Evolutionary conservation across 2,888 invertebrate species (phyloP).

Genomic region (Lasioglossum malachurum): DNA sequence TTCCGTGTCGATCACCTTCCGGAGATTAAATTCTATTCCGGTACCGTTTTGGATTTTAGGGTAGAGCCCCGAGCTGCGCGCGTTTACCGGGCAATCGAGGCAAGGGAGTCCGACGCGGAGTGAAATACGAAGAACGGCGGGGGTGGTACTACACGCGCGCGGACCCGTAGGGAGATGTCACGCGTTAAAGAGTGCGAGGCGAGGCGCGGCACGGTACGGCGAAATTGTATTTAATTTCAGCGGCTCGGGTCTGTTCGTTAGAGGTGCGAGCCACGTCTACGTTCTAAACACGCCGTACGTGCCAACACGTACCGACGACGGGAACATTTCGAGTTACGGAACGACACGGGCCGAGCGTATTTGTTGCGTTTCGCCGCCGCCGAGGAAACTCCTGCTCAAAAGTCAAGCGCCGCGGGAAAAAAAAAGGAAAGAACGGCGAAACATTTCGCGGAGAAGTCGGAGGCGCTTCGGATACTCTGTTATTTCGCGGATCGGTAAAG

Average conservation of each 20-base stretch:
- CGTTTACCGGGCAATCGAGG: background rate
- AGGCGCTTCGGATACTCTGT: background rate
- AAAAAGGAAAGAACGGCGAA: background rate
- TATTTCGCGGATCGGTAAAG: background rate
- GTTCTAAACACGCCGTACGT: conserved; percentile 76
- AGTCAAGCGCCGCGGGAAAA: background rate
- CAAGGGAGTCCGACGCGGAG: background rate
- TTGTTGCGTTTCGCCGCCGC: conserved; percentile 53
- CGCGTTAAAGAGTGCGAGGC: conserved; percentile 49
- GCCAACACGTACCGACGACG: conserved; percentile 68
- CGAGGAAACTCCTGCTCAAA: conserved; percentile 22
- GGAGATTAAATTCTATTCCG: conserved; percentile 46
- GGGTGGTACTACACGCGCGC: background rate
- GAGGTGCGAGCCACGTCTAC: conserved; percentile 69
- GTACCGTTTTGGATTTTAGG: background rate
- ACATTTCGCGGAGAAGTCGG: background rate
- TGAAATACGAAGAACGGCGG: background rate
- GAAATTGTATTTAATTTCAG: conserved; percentile 67
- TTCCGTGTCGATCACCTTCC: conserved; percentile 28
- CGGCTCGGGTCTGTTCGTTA: conserved; percentile 59
- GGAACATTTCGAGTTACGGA: conserved; percentile 65
- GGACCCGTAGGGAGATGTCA: conserved; percentile 25
- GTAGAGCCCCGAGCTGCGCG: background rate
- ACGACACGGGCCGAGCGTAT: conserved; percentile 47
- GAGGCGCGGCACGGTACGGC: background rate